These are phyloP conservation scores for Electrophaes corylata DNA, from an alignment of 2,888 invertebrate genomes.

Conservation along the genomic window DNA sequence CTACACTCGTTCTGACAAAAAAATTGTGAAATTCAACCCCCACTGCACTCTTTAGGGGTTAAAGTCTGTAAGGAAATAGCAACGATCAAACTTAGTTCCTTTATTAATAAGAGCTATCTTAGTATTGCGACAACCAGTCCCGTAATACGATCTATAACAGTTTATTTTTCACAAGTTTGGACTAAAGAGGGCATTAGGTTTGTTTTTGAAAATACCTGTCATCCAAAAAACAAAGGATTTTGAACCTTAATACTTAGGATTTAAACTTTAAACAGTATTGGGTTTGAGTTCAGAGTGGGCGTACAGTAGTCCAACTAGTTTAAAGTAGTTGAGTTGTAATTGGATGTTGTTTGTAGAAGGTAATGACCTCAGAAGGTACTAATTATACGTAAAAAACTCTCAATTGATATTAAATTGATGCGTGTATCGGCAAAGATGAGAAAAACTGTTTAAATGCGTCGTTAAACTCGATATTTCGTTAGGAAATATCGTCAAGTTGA, in stretches of 20 bases:
- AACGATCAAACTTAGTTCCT: too few relatives aligned
- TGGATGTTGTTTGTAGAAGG: slow-evolving; percentile 21
- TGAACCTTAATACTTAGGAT: not conserved
- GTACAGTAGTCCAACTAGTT: slow-evolving; percentile 23
- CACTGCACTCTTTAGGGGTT: too few relatives aligned
- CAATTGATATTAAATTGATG: slow-evolving; percentile 6
- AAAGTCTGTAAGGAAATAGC: too few relatives aligned
- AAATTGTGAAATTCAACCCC: too few relatives aligned
- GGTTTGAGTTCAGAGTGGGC: slow-evolving; percentile 5
- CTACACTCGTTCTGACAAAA: too few relatives aligned
- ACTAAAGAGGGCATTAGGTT: not conserved
- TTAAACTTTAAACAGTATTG: not conserved
- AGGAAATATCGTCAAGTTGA: too few relatives aligned
- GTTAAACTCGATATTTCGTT: too few relatives aligned
- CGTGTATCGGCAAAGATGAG: not conserved
- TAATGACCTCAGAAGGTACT: slow-evolving; percentile 12
- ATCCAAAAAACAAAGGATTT: not conserved
- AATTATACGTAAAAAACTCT: slow-evolving; percentile 14
- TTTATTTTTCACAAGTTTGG: slow-evolving; percentile 1
- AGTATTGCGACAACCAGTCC: not conserved
- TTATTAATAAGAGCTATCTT: too few relatives aligned
- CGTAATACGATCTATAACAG: not conserved
- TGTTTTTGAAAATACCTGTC: not conserved
- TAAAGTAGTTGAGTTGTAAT: slow-evolving; percentile 13
- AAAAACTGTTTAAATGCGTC: too few relatives aligned